Conservation (phyloP, 2,113 vertebrate genomes). For the Gobius niger region DNA sequence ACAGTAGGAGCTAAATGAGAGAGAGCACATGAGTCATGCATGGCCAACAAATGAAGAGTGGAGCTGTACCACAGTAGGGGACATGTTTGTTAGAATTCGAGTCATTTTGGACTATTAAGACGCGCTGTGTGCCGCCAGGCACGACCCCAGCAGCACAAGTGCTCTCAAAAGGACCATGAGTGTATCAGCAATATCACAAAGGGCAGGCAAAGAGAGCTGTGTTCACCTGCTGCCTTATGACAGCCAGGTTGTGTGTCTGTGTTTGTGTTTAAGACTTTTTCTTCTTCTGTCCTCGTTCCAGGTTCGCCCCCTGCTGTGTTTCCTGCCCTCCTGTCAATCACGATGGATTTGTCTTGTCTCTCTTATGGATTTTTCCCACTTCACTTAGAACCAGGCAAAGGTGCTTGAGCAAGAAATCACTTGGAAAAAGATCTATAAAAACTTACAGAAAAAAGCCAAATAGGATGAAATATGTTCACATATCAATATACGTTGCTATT, state of each 20-base stretch:
- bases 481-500: too few species aligned
- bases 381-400: neutral
- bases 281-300: neutral
- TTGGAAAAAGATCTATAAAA: neutral
- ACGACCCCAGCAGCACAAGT: slow-evolving; percentile 23
- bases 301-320: slow-evolving; percentile 25
- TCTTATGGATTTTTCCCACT: slow-evolving; percentile 12
- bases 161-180: slow-evolving; percentile 33
- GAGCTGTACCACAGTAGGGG: slow-evolving; percentile 26
- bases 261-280: neutral
- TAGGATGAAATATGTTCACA: too few species aligned
- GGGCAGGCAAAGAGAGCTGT: neutral
- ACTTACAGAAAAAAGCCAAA: neutral
- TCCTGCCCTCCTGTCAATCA: slow-evolving; percentile 6
- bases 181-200: slow-evolving; percentile 39
- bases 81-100: slow-evolving; percentile 30
- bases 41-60: slow-evolving; percentile 7
- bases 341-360: slow-evolving; percentile 14
- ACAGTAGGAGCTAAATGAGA: slow-evolving; percentile 12
- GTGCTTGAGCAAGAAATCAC: neutral
- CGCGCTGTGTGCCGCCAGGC: neutral
- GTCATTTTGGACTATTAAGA: slow-evolving; percentile 27
- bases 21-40: slow-evolving; percentile 21
- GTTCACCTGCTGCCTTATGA: slow-evolving; percentile 48
- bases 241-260: neutral